These are phyloP conservation scores for Bombus pyrosoma DNA, from an alignment of 1,140 invertebrate genomes.

Conservation along the genomic window DNA sequence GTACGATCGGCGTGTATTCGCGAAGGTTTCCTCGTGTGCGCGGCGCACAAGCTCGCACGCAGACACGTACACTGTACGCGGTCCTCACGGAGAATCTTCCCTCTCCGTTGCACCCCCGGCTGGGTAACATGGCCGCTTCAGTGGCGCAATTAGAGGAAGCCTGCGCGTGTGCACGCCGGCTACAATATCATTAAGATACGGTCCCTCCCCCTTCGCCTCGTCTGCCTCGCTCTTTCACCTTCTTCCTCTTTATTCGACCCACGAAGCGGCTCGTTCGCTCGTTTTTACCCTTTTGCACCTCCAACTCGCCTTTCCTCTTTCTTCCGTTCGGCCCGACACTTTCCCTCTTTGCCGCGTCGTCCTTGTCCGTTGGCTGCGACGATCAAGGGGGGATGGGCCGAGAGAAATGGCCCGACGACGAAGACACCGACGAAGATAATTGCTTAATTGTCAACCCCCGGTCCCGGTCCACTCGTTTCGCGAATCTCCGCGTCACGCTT, in stretches of 20 bases:
- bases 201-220: conserved; percentile 55
- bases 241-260: not conserved
- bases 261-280: not conserved
- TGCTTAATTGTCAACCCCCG: conserved; percentile 75
- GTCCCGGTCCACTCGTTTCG: conserved; percentile 58
- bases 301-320: conserved; percentile 2
- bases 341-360: conserved; percentile 27
- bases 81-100: conserved; percentile 53
- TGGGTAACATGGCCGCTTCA: conserved; percentile 77
- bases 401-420: conserved; percentile 27
- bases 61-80: not conserved
- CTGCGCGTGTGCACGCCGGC: conserved; percentile 75
- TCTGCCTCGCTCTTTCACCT: not conserved
- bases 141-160: conserved; percentile 79
- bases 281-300: conserved; percentile 41
- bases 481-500: conserved; percentile 48
- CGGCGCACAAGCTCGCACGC: too few relatives aligned
- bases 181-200: conserved; percentile 80
- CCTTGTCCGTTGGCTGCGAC: conserved; percentile 23
- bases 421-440: conserved; percentile 71
- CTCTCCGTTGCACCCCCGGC: conserved; percentile 71
- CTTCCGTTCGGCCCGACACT: conserved; percentile 23
- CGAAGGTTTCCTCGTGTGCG: not conserved
- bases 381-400: conserved; percentile 10
- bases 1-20: not conserved